phyloP scores from a whole-genome alignment of 1,140 invertebrate species.

The Apis laboriosa region DNA sequence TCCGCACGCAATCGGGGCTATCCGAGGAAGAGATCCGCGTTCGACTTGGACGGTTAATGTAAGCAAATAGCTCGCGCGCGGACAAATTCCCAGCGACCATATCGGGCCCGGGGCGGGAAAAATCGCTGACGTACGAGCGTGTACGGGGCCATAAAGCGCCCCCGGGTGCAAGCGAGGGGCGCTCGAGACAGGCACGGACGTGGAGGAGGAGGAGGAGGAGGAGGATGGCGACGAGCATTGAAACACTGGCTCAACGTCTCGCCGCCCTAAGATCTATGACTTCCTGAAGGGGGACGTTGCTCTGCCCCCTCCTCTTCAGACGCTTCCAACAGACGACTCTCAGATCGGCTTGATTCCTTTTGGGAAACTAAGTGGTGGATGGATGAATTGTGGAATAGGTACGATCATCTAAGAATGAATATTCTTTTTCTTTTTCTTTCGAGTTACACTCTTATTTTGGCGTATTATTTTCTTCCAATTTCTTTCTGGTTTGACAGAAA shows the following conservation, averaged over 20 bases:
- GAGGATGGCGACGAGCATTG: constrained; percentile 4
- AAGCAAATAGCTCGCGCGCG: constrained; percentile 71
- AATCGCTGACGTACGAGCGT: constrained; percentile 68
- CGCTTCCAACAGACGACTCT: too few relatives aligned
- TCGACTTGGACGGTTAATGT: constrained; percentile 60
- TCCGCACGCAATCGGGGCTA: constrained; percentile 46
- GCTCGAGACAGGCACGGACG: not conserved
- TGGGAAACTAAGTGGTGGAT: too few relatives aligned
- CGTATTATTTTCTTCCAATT: too few relatives aligned
- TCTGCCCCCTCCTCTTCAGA: not conserved
- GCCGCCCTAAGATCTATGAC: constrained; percentile 28
- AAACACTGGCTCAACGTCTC: constrained; percentile 35
- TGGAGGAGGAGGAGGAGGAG: not conserved
- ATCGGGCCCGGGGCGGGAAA: constrained; percentile 60
- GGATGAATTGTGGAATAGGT: too few relatives aligned
- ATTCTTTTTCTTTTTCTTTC: too few relatives aligned
- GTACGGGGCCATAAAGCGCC: constrained; percentile 52
- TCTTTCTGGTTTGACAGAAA: too few relatives aligned
- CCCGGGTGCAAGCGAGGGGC: constrained; percentile 16
- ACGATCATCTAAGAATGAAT: too few relatives aligned
- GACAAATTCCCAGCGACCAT: constrained; percentile 73
- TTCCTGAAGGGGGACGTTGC: constrained; percentile 14
- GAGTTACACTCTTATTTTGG: too few relatives aligned
- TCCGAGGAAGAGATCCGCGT: constrained; percentile 42
- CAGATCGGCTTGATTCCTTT: too few relatives aligned